These are phyloP conservation scores for Calameuta pallipes DNA, from an alignment of 2,888 invertebrate genomes.

Conservation along the genomic window DNA sequence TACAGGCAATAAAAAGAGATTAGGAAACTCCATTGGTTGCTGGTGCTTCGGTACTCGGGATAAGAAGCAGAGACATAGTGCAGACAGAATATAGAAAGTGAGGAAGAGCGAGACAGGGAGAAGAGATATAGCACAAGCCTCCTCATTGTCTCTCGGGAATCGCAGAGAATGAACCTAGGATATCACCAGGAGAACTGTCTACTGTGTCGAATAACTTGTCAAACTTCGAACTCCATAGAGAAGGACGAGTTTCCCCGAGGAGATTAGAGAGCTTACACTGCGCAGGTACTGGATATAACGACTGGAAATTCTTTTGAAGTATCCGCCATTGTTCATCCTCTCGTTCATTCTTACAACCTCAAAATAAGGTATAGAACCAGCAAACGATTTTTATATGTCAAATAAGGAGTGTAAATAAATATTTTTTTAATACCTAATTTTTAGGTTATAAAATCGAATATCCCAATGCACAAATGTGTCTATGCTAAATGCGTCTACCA, in stretches of 20 bases:
- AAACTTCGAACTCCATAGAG: neutral
- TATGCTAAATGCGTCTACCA: neutral
- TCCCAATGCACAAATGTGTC: neutral
- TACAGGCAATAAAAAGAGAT: constrained; percentile 61
- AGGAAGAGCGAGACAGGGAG: neutral
- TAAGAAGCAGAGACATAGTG: neutral
- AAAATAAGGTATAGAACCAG: neutral
- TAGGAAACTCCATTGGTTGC: constrained; percentile 52
- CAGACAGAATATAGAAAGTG: neutral
- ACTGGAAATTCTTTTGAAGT: neutral
- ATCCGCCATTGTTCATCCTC: neutral
- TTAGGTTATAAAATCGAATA: neutral
- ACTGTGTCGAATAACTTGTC: neutral
- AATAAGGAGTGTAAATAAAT: neutral
- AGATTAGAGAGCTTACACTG: neutral
- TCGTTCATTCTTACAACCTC: neutral
- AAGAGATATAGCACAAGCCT: neutral
- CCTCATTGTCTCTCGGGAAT: neutral
- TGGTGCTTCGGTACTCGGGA: neutral
- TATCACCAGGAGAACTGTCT: neutral
- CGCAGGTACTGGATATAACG: neutral
- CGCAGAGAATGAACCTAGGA: neutral
- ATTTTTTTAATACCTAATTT: neutral
- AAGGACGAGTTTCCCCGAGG: neutral
- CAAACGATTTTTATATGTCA: too few species aligned